These are phyloP conservation scores for Lycocerus yunnanus DNA, from an alignment of 2,888 invertebrate species.

Conservation along the genomic window DNA sequence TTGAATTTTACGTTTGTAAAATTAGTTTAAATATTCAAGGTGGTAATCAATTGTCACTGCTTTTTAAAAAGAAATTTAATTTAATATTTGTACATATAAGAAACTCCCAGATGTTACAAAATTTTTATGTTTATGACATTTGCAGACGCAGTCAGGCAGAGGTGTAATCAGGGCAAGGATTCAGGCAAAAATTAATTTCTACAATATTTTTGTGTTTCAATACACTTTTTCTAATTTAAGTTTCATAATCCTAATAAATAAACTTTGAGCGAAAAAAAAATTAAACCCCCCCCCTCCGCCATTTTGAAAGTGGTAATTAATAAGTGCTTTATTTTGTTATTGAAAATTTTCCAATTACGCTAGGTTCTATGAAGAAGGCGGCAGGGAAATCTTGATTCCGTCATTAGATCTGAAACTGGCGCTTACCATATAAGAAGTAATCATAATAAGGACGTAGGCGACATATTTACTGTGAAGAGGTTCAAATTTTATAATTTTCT, in stretches of 20 bases:
- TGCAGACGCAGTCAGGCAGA: background rate
- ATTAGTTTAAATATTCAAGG: background rate
- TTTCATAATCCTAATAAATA: too few species aligned
- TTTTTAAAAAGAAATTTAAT: background rate
- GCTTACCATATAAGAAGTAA: too few species aligned
- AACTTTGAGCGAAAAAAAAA: too few species aligned
- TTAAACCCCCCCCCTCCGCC: too few species aligned
- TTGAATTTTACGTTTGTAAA: background rate
- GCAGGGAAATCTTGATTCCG: background rate
- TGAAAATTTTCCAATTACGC: background rate
- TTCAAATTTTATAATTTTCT: too few species aligned
- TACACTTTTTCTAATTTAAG: too few species aligned
- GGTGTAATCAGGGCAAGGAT: background rate
- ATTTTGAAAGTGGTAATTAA: too few species aligned
- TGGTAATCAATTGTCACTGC: background rate
- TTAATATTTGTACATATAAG: background rate
- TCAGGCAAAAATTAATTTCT: background rate
- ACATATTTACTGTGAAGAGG: too few species aligned
- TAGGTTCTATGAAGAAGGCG: too few species aligned
- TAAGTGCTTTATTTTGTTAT: background rate
- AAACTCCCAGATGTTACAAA: background rate
- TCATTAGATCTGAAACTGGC: background rate
- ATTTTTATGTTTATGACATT: background rate
- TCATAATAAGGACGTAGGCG: background rate
- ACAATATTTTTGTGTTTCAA: background rate